Evolutionary conservation across 2,113 vertebrate genomes (phyloP), one percentile per base, ranked within the genome.

Genomic region (Mastomys natalensis): DNA sequence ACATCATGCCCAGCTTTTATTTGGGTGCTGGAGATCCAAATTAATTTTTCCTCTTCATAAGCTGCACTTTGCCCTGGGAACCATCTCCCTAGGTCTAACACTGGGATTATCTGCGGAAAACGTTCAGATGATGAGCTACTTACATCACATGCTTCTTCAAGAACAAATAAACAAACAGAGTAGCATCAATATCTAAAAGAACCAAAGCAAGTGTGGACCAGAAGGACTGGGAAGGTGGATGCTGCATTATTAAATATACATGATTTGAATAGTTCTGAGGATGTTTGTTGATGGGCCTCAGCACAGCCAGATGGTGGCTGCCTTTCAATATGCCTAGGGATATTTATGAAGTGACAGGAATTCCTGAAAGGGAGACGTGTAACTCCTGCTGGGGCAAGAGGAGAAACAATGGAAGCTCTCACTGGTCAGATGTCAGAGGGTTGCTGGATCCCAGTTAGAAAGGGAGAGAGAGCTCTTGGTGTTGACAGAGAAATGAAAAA

Each of bases 341-440:
- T 78, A 91, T 96, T 87, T 97, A 87, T 92, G 87, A 90, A 86
- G 68, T 70, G 94, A 94, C 87, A 95, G 87, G 37, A 80, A 86
- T 93, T 62, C 66, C 81, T 89, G 77, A 76, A 73, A 96, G 62
- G 87, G 21, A 92, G 43, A 58, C 51, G 16, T 26, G 17, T 81
- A 24, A 16, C 29, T 95, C 55, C 73, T 96, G 55, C 78, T 80
- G 15, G 29, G 77, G 53, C 6, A 2, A 37, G 11, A 68, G 43
- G 62, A 73, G 40, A 81, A 37, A 64, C 84, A 43, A 53, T 62
- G 62, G 73, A 53, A 60, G 37, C 10, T 53, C 51, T 74, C 19
- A 7, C 9, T 66, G 87, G 74, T 31, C 51, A 53, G 87, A 43
- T 60, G 78, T 90, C 64, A 55, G 6, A 37, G 26, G 19, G 31